phyloP scores from a whole-genome alignment of 2,797 vertebrate genomes.

The Scleropages formosus region DNA sequence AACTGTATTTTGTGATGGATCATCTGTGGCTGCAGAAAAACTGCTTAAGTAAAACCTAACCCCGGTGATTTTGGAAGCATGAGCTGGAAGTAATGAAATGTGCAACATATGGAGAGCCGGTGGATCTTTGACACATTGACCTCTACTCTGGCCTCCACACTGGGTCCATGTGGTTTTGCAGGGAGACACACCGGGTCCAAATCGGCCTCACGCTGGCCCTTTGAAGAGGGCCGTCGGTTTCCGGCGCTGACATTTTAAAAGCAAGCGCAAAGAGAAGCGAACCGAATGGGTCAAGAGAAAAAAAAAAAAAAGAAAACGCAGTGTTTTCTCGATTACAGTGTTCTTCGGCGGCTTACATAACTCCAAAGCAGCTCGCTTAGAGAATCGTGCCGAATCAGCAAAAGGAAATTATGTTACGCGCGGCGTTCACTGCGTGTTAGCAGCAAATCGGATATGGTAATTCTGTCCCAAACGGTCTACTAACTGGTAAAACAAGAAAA shows the following conservation, averaged over 20 bases:
- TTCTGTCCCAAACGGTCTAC: background rate
- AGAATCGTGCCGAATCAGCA: no score
- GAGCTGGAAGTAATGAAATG: background rate
- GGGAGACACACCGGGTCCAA: background rate
- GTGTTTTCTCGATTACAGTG: no score
- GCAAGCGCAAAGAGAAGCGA: background rate
- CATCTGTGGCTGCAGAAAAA: background rate
- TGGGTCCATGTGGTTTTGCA: background rate
- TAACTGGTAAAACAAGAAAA: background rate
- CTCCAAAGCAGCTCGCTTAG: no score
- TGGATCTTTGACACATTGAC: background rate
- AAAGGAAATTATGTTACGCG: no score
- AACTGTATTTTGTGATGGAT: background rate
- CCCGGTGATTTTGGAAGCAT: background rate
- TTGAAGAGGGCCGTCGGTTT: conserved; percentile 13
- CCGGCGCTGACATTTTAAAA: conserved; percentile 7
- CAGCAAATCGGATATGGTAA: background rate
- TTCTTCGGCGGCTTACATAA: no score
- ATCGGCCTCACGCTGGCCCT: background rate
- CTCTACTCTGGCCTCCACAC: background rate
- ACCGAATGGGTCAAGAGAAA: background rate
- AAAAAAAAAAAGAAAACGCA: no score
- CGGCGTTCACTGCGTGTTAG: no score
- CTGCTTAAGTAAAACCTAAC: background rate
- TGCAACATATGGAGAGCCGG: background rate